Conservation (phyloP, 2,797 vertebrate genomes). For the Erpetoichthys calabaricus region DNA sequence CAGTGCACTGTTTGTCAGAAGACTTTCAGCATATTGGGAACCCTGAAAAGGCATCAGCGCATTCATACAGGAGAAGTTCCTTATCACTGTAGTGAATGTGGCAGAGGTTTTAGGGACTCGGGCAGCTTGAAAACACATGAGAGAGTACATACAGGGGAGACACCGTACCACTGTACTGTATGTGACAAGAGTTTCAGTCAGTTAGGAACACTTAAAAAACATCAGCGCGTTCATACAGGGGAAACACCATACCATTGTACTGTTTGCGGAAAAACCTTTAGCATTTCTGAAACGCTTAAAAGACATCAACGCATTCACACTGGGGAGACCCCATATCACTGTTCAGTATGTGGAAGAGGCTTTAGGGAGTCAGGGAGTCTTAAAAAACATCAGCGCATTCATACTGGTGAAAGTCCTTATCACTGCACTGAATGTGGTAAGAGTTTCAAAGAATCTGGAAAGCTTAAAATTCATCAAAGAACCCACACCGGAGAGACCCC, state of each 20-base stretch:
- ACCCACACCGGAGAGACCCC: neutral
- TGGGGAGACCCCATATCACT: neutral
- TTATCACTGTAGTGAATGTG: neutral
- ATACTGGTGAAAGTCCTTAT: neutral
- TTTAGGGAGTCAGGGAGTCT: neutral
- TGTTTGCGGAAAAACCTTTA: neutral
- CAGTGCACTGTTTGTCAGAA: neutral
- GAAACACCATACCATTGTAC: neutral
- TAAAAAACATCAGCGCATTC: neutral
- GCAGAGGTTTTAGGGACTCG: neutral
- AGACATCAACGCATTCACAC: neutral
- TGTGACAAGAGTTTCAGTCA: neutral
- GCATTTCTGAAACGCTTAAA: neutral
- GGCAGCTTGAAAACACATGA: neutral
- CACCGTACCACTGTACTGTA: neutral
- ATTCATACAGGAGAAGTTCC: neutral
- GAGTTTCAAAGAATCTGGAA: neutral
- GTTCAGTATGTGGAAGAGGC: neutral
- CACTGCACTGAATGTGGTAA: neutral
- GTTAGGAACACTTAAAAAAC: neutral
- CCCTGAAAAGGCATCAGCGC: neutral
- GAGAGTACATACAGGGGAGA: neutral
- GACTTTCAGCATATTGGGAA: neutral
- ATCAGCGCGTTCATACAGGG: neutral
- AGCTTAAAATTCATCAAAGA: neutral